Evolutionary conservation across 2,797 vertebrate genomes (phyloP).

Genomic region (Anomalospiza imberbis): DNA sequence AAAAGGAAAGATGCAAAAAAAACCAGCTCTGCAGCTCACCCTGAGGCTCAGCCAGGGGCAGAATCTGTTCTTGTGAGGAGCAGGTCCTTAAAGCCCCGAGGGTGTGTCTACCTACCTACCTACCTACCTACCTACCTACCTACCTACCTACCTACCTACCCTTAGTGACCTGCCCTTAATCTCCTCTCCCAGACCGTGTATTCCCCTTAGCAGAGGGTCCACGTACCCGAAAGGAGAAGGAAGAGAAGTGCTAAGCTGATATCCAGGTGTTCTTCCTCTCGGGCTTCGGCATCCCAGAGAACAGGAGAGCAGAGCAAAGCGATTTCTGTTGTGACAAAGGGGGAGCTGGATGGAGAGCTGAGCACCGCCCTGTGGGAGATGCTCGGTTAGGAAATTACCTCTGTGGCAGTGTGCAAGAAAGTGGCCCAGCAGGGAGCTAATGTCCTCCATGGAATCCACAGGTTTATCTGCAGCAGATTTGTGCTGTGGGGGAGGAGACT

Average conservation of each 20-base stretch:
- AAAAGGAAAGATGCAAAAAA: not conserved
- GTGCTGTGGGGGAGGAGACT: not conserved
- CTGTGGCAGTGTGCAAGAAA: not conserved
- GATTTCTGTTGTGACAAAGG: not conserved
- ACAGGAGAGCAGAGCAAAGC: not conserved
- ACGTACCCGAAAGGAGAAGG: not conserved
- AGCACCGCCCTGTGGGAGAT: not conserved
- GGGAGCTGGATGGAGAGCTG: not conserved
- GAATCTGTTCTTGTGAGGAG: not conserved
- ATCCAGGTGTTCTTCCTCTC: not conserved
- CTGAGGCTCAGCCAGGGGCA: not conserved
- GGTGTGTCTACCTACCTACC: no score
- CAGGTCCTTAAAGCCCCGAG: not conserved
- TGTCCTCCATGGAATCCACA: not conserved
- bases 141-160: no score
- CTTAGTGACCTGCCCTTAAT: not conserved
- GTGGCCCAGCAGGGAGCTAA: not conserved
- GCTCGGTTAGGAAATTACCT: conserved; percentile 48
- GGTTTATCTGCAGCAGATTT: not conserved
- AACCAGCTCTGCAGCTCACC: not conserved
- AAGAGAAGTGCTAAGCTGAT: not conserved
- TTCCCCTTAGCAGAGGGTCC: not conserved
- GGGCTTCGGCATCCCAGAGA: not conserved
- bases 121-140: no score
- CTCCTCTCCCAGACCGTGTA: not conserved